Evolutionary conservation across 92 coral and sea anemone species (phyloP).

Genomic region (Phenganax stokvisi): DNA sequence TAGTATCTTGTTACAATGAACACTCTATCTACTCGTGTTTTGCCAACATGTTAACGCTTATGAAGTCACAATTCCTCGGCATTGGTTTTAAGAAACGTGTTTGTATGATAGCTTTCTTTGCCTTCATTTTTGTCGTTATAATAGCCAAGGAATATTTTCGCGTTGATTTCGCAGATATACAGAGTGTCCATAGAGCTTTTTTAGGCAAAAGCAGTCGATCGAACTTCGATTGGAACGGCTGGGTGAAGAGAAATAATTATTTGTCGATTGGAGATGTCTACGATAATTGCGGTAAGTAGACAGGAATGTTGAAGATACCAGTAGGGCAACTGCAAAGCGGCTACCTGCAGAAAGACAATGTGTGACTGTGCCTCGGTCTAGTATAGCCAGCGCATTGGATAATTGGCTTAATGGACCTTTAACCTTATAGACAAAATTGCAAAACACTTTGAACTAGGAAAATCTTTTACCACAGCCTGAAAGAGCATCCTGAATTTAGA

Average conservation of each 20-base stretch:
- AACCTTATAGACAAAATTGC: too few species aligned
- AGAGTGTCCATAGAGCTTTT: slow-evolving; percentile 18
- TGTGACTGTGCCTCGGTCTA: too few species aligned
- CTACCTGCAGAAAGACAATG: too few species aligned
- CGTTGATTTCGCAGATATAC: slow-evolving; percentile 22
- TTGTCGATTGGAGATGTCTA: slow-evolving; percentile 34
- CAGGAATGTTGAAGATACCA: neutral
- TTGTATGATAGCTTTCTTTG: neutral
- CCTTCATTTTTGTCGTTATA: neutral
- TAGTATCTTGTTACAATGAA: too few species aligned
- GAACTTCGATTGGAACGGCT: slow-evolving; percentile 36
- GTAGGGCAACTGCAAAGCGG: neutral
- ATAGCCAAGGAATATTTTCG: slow-evolving; percentile 26
- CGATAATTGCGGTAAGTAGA: slow-evolving; percentile 28
- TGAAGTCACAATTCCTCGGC: slow-evolving; percentile 12
- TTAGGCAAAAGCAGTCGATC: slow-evolving; percentile 26
- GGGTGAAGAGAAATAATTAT: slow-evolving; percentile 24
- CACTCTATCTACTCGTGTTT: neutral
- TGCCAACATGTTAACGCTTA: slow-evolving; percentile 21
- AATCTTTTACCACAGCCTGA: too few species aligned
- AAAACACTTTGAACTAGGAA: too few species aligned
- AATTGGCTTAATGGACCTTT: too few species aligned
- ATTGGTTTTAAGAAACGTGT: slow-evolving; percentile 29
- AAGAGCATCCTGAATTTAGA: too few species aligned
- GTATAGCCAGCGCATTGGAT: too few species aligned